Percentiles rank a stretch among this genome's conserved stretches.
Conservation (phyloP, 2,797 vertebrate species). For the Danio aesculapii region DNA sequence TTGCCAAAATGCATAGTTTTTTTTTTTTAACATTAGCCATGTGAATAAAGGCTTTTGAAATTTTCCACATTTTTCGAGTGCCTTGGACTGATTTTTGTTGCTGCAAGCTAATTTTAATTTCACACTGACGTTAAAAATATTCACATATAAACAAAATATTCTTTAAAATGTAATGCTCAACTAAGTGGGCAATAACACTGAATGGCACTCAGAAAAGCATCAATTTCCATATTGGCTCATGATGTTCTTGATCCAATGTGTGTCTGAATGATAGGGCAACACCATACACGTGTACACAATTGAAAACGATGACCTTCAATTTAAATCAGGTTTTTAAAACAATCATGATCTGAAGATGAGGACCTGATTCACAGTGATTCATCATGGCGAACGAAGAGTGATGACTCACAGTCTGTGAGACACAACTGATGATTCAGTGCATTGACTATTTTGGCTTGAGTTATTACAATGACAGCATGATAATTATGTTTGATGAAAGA, state of each 20-base stretch:
- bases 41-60: too few relatives aligned
- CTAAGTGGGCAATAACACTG: not conserved
- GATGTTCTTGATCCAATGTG: not conserved
- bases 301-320: conserved; percentile 38
- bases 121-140: not conserved
- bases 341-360: conserved; percentile 27
- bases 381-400: conserved; percentile 10
- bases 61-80: too few relatives aligned
- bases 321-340: conserved; percentile 31
- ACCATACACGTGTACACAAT: not conserved
- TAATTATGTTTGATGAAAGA: conserved; percentile 27
- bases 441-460: conserved; percentile 41
- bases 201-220: not conserved
- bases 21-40: too few relatives aligned
- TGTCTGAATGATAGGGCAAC: not conserved
- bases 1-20: too few relatives aligned
- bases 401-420: conserved; percentile 31
- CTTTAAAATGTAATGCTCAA: not conserved
- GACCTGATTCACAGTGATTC: conserved; percentile 24
- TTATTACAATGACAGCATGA: conserved; percentile 40
- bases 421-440: conserved; percentile 34
- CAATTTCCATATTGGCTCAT: not conserved
- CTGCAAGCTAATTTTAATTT: too few relatives aligned
- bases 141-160: not conserved
- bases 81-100: too few relatives aligned